Evolutionary conservation across 2,797 vertebrate species (phyloP).

Genomic region (Petrocephalus sullivani): DNA sequence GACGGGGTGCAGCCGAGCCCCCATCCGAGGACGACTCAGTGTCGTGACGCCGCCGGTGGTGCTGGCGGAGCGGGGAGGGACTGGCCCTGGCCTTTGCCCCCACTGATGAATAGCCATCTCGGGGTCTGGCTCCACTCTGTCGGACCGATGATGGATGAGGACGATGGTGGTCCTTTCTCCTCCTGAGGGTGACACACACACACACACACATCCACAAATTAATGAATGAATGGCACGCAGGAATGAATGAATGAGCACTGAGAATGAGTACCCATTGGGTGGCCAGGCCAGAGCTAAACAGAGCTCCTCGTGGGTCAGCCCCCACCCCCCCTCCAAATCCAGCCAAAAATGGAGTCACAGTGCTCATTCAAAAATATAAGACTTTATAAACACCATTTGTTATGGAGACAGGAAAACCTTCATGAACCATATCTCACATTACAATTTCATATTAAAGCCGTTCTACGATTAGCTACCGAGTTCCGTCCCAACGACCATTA

Average conservation of each 20-base stretch:
- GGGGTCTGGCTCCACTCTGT: conserved; percentile 67
- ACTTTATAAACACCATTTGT: neutral
- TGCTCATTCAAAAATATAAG: neutral
- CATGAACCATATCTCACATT: neutral
- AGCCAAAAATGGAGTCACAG: neutral
- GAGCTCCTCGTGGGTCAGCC: neutral
- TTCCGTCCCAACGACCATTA: neutral
- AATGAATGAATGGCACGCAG: conserved; percentile 34
- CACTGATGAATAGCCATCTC: conserved; percentile 67
- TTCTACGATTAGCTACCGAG: too few species aligned
- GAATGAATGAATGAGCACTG: conserved; percentile 23
- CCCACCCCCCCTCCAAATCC: neutral
- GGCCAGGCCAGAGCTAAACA: too few species aligned
- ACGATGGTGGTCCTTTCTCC: conserved; percentile 65
- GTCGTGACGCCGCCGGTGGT: conserved; percentile 48
- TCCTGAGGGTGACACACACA: conserved; percentile 51
- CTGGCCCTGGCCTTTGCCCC: conserved; percentile 59
- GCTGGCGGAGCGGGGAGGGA: conserved; percentile 46
- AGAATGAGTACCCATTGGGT: too few species aligned
- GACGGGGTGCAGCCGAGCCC: conserved; percentile 55
- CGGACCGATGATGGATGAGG: conserved; percentile 70
- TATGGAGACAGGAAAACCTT: neutral
- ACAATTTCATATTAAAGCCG: too few species aligned
- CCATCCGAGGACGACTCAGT: conserved; percentile 58
- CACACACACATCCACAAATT: conserved; percentile 51